A percentile compares a stretch with the other conserved stretches of the same genome.
These are phyloP conservation scores for Fissipunctia ypsillon DNA, from an alignment of 2,888 invertebrate species.

Conservation along the genomic window DNA sequence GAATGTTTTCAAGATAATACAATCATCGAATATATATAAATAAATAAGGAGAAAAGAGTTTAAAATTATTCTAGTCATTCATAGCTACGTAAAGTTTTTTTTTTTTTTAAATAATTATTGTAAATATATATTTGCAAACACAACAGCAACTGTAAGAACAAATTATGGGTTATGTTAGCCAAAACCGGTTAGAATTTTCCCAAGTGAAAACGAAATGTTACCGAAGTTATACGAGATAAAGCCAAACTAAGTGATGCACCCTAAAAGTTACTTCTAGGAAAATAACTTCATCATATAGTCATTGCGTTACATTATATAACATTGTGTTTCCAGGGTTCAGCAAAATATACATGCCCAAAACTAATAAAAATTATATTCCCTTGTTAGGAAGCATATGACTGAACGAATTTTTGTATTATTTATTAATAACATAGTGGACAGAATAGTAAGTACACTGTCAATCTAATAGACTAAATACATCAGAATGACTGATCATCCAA, in stretches of 20 bases:
- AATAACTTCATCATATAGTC: conserved; percentile 81
- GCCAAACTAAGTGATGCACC: conserved; percentile 90
- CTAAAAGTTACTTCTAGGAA: conserved; percentile 83
- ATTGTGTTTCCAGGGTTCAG: conserved; percentile 82
- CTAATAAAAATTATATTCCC: conserved; percentile 88
- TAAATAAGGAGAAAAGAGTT: conserved; percentile 4
- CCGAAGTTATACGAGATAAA: conserved; percentile 78
- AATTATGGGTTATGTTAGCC: conserved; percentile 39
- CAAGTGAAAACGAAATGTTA: conserved; percentile 67
- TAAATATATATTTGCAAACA: conserved; percentile 55
- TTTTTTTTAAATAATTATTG: not conserved
- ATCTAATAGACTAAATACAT: conserved; percentile 83
- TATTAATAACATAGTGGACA: conserved; percentile 80
- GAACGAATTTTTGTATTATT: conserved; percentile 82
- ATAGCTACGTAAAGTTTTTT: not conserved
- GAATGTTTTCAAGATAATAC: not conserved
- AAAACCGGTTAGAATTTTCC: conserved; percentile 64
- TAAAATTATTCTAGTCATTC: not conserved
- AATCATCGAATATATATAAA: not conserved
- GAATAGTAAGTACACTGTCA: conserved; percentile 79
- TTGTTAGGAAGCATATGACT: conserved; percentile 89
- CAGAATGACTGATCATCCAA: conserved; percentile 86
- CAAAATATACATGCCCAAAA: conserved; percentile 90
- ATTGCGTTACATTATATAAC: conserved; percentile 73
- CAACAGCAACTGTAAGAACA: conserved; percentile 47